Evolutionary conservation across 2,113 vertebrate genomes (phyloP).

Genomic region (Cricetomys ansorgei): DNA sequence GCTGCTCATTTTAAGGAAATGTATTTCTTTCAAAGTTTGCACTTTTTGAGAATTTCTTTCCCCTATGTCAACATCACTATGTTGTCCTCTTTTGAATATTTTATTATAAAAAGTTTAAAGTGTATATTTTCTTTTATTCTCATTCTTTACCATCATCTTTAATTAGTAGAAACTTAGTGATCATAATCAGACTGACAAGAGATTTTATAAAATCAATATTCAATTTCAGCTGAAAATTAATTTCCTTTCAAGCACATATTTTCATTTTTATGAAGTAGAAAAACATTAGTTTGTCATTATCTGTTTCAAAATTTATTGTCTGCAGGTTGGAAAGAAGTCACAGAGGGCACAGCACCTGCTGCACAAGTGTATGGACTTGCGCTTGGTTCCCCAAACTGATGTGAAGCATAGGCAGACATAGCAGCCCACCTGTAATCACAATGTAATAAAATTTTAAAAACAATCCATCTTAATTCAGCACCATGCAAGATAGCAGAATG

Average conservation of each 20-base stretch:
- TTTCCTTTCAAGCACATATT: neutral
- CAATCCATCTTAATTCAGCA: neutral
- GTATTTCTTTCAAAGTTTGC: conserved; percentile 58
- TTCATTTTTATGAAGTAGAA: neutral
- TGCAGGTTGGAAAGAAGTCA: neutral
- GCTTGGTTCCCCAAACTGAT: neutral
- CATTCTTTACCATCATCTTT: neutral
- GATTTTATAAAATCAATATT: neutral
- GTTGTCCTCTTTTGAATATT: neutral
- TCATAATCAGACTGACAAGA: neutral
- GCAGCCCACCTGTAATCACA: neutral
- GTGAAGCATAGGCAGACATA: neutral
- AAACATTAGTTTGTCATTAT: neutral
- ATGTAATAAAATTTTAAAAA: neutral
- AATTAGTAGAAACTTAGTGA: neutral
- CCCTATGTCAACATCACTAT: neutral
- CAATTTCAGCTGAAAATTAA: neutral
- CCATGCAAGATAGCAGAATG: neutral
- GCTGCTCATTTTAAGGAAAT: conserved; percentile 61
- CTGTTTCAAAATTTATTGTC: neutral
- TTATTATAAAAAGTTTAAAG: conserved; percentile 41
- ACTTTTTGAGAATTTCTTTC: conserved; percentile 57
- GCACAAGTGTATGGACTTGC: neutral
- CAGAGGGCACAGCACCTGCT: neutral
- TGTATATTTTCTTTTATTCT: neutral